A percentile compares a stretch with the other conserved stretches of the same genome.
Evolutionary conservation across 2,888 invertebrate species (phyloP).

Genomic region (Stenolophus ochropezus): DNA sequence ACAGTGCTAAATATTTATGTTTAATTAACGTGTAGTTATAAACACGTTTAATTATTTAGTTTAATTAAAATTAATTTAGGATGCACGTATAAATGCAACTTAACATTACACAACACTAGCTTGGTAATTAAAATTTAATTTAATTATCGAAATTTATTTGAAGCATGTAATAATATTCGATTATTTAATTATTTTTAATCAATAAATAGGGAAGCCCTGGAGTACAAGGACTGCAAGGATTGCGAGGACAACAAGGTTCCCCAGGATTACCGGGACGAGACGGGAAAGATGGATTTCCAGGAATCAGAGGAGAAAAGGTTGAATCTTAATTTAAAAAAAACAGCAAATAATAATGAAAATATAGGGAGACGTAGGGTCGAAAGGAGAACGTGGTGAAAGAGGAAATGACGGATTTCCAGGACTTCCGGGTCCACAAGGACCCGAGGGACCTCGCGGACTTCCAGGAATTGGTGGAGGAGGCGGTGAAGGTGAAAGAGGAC

Average conservation of each 20-base stretch:
- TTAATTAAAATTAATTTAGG: slow-evolving; percentile 8
- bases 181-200: not conserved
- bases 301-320: slow-evolving; percentile 72
- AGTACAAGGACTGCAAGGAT: slow-evolving; percentile 71
- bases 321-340: not conserved
- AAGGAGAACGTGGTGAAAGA: slow-evolving; percentile 68
- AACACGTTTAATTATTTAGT: slow-evolving; percentile 11
- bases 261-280: slow-evolving; percentile 72
- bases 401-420: slow-evolving; percentile 71
- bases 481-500: slow-evolving; percentile 69
- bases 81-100: slow-evolving; percentile 14
- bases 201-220: slow-evolving; percentile 69
- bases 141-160: not conserved
- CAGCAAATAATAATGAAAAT: slow-evolving; percentile 66
- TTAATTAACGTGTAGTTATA: not conserved
- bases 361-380: slow-evolving; percentile 42
- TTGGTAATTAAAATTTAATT: slow-evolving; percentile 2
- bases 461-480: slow-evolving; percentile 58
- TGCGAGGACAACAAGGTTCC: slow-evolving; percentile 71
- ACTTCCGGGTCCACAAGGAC: slow-evolving; percentile 72
- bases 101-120: not conserved
- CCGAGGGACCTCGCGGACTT: slow-evolving; percentile 65
- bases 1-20: not conserved
- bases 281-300: slow-evolving; percentile 71
- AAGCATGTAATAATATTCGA: not conserved